Evolutionary conservation across 1,140 invertebrate genomes (phyloP), one percentile per base, ranked within the genome.

Genomic region (Listronotus oregonensis): DNA sequence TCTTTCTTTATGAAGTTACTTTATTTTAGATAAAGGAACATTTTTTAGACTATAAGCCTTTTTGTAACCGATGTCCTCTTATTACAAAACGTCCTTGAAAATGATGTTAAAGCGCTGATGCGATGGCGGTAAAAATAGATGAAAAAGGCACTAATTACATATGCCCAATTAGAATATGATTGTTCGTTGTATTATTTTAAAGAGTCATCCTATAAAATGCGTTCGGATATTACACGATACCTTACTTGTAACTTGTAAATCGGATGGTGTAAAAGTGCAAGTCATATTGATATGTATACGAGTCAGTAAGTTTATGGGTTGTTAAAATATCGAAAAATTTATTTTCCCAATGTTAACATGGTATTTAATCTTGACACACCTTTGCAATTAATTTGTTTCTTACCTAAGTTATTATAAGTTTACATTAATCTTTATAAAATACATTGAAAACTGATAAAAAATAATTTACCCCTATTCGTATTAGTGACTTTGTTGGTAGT

Each of bases 141-240:
- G 8, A 51, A 9, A 51, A 51, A 51, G 21, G 31, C 10, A 21
- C 2, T 32, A 51, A 51, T 51, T 51, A 51, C 49, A 51, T 14
- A 51, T 51, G 49, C 49, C 31, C 49, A 51, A 51, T 51, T 51
- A 51, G n/a, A 18, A 21, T 14, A 14, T 21, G 49, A 51, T 51
- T 51, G 49, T 51, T 51, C 31, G 31, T 51, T 51, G 49, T 51
- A 51, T 27, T 21, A 51, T 51, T 14, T 32, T 37, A 37, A 21
- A 51, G 49, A 51, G 49, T 51, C 49, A 51, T 51, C 18, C 49
- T 51, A 10, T 21, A 14, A 51, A 51, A 51, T 51, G 15, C 49
- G 49, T 31, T 51, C 31, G 17, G 49, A 51, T 51, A 51, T 51
- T 51, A 51, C 49, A 51, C 31, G 49, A 51, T 51, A 6, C 49